These are phyloP conservation scores for Malurus elegans DNA, from an alignment of 2,113 vertebrate genomes.

Conservation along the genomic window DNA sequence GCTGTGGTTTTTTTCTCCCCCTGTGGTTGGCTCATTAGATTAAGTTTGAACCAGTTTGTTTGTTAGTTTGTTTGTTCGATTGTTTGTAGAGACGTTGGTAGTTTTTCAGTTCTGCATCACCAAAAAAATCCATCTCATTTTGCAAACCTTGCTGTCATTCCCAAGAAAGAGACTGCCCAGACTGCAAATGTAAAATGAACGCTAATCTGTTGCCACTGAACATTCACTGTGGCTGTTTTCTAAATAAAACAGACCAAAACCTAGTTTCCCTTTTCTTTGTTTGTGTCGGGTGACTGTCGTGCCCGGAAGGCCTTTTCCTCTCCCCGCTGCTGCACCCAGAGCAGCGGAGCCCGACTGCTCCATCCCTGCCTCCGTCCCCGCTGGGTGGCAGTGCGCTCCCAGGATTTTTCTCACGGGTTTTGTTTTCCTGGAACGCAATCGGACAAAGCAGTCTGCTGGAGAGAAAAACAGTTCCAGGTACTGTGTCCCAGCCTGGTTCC, in stretches of 20 bases:
- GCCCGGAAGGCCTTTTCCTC: background rate
- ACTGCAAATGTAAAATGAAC: background rate
- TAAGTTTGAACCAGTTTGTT: background rate
- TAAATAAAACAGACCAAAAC: constrained; percentile 30
- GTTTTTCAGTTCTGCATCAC: background rate
- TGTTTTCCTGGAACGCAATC: constrained; percentile 5
- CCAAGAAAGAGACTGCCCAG: background rate
- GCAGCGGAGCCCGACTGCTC: fast-evolving
- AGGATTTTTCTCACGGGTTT: background rate
- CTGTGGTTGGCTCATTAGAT: background rate
- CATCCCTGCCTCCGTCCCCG: background rate
- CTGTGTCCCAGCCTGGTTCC: background rate
- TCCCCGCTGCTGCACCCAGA: fast-evolving
- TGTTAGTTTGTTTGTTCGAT: background rate
- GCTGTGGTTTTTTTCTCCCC: background rate
- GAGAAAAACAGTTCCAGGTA: constrained; percentile 33
- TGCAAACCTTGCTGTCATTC: background rate
- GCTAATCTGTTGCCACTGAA: background rate
- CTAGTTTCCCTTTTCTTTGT: background rate
- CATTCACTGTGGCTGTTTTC: background rate
- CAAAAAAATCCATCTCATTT: background rate
- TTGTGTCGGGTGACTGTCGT: background rate
- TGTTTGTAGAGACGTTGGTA: background rate
- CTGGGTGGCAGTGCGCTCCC: constrained; percentile 39
- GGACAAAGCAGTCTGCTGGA: background rate